Evolutionary conservation across 2,888 invertebrate species (phyloP), one percentile per base, ranked within the genome.

Genomic region (Phasia obesa): DNA sequence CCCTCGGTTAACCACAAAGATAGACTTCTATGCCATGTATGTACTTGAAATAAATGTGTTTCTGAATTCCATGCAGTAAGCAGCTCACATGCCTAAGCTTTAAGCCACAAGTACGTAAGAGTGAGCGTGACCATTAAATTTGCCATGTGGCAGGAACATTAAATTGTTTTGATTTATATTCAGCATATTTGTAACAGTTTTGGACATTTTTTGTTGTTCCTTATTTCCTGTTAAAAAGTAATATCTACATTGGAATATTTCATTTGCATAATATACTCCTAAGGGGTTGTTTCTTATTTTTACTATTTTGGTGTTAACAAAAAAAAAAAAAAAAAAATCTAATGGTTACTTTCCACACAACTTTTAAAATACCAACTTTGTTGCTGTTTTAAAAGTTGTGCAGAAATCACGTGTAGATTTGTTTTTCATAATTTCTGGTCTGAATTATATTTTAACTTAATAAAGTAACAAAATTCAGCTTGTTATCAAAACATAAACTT

Each of bases 111-210:
- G 60, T 25, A 42, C 42, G 70, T 47, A 2, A 59, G 42, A 67
- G 53, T 55, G 42, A 55, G 27, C 31, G 23, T 67, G 64, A 44
- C 47, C 64, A 57, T 62, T 70, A 78, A 57, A 78, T 71, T 71
- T 47, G 25, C 44, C 78, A 78, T 71, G 78, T 78, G 70, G 70
- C 64, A 65, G 49, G 71, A 71, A 71, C 71, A 78, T 78, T 62
- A 60, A 78, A 78, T 64, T 78, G 59, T 62, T 64, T 21, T 78
- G 78, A 78, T 78, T 78, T 78, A 78, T 78, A 25, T 70, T n/a
- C 60, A 47, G 47, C 47, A 47, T 44, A 15, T 64, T 19, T 47
- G 62, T 64, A 64, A 64, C 62, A 44, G 17, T 47, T 64, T 64
- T 47, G 6, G 38, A 60, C 35, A 11, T 35, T 42, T n/a, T 42